Evolutionary conservation across 2,888 invertebrate genomes (phyloP).

Genomic region (Choristoneura rosaceana): DNA sequence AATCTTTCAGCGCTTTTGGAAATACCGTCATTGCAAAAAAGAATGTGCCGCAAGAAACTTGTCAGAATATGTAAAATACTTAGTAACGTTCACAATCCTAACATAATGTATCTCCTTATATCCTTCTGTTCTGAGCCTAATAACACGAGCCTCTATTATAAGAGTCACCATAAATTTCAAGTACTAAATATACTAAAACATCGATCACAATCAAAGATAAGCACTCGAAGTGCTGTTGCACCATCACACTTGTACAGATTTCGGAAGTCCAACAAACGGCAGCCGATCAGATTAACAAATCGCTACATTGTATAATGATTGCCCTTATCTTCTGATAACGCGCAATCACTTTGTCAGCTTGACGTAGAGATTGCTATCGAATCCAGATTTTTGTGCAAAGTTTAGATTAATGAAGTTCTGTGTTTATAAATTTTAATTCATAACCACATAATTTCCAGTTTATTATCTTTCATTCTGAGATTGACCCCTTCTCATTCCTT

Average conservation of each 20-base stretch:
- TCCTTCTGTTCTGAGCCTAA: too few relatives aligned
- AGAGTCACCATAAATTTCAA: neutral
- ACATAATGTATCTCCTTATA: too few relatives aligned
- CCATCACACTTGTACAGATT: neutral
- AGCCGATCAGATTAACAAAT: conserved; percentile 2
- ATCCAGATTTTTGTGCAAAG: neutral
- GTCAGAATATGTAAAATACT: too few relatives aligned
- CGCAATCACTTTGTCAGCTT: conserved; percentile 6
- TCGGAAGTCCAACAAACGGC: neutral
- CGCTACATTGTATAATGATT: conserved; percentile 11
- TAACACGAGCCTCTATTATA: too few relatives aligned
- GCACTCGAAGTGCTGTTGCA: neutral
- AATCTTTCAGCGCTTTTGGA: too few relatives aligned
- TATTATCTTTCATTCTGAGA: too few relatives aligned
- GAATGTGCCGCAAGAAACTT: too few relatives aligned
- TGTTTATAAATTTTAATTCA: too few relatives aligned
- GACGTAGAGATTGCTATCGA: conserved; percentile 1
- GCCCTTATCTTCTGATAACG: conserved; percentile 1
- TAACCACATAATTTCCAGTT: too few relatives aligned
- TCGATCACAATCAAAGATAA: conserved; percentile 5
- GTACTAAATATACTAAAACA: neutral
- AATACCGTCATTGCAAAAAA: too few relatives aligned
- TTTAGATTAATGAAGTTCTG: neutral
- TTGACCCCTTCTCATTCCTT: too few relatives aligned
- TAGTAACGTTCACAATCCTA: too few relatives aligned